Base-by-base conservation (phyloP, 2,113 vertebrate genomes). In the Carassius auratus region DNA sequence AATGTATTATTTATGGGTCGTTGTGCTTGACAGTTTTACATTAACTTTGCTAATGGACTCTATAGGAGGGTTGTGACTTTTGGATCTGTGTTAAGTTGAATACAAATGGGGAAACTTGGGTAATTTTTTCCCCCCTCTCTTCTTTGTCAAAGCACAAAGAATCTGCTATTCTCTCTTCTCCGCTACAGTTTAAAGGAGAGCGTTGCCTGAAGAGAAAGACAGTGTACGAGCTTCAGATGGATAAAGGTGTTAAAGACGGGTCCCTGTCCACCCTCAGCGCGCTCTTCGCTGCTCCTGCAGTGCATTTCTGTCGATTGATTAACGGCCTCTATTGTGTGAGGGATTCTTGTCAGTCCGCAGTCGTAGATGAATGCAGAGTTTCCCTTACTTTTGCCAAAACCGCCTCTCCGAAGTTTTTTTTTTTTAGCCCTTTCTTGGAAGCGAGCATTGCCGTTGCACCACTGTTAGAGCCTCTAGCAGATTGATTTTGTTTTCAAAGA, bases 1-100 rank as follows among this genome's bases (percentile, higher is more conserved):
- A 64, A 90, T 94, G 90, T 93, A 91, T 94, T 94, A 94, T 94
- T 94, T 92, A 94, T 94, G 94, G 93, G 92, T 94, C 93, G 92
- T 90, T 91, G 91, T 91, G 89, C 92, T 91, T 93, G 92, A 92
- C 92, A 91, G 91, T 84, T 91, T 89, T 88, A 87, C 91, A 94
- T 94, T 92, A 94, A 93, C 91, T 94, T 93, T 91, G 90, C 91
- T 94, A 94, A 94, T 94, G 91, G 93, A 93, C 91, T 94, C 90
- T 90, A 87, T 84, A 86, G 76, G 84, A 83, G 74, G 74, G 90
- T 91, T 87, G 90, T 91, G 81, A 68, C 79, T 91, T 93, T 92
- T 85, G 88, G 85, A 91, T 83, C 84, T 62, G 91, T 90, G 89
- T 89, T 89, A 90, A 91, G 89, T 92, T 81, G 90, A 86, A 90